These are phyloP conservation scores for Cochlearius cochlearius DNA, from an alignment of 2,113 vertebrate species.

Conservation along the genomic window DNA sequence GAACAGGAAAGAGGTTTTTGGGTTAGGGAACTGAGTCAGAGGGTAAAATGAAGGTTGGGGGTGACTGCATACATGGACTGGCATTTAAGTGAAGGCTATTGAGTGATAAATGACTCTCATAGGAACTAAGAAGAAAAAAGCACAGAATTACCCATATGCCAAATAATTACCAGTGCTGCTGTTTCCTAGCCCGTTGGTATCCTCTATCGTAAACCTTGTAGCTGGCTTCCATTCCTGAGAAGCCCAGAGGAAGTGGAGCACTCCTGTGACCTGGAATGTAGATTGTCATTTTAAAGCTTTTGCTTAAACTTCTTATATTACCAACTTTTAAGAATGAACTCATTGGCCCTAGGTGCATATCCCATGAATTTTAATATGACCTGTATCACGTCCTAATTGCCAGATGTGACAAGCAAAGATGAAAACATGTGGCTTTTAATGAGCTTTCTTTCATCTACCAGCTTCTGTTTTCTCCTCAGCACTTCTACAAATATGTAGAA, in stretches of 20 bases:
- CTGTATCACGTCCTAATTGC: not conserved
- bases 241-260: not conserved
- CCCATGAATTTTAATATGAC: constrained; percentile 22
- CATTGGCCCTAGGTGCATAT: not conserved
- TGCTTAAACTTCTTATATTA: not conserved
- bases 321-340: not conserved
- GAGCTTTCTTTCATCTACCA: constrained; percentile 33
- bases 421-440: constrained; percentile 44
- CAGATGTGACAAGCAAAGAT: not conserved
- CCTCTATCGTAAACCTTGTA: not conserved
- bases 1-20: not conserved
- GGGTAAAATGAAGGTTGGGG: not conserved
- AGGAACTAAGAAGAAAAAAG: not conserved
- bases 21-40: not conserved
- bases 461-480: not conserved
- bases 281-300: not conserved
- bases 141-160: not conserved
- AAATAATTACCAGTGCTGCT: not conserved
- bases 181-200: not conserved
- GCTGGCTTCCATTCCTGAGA: not conserved
- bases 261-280: not conserved
- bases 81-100: not conserved
- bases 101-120: not conserved
- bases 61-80: not conserved
- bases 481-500: not conserved